phyloP scores from a whole-genome alignment of 2,888 invertebrate species.

The Leptopilina drosophilae region DNA sequence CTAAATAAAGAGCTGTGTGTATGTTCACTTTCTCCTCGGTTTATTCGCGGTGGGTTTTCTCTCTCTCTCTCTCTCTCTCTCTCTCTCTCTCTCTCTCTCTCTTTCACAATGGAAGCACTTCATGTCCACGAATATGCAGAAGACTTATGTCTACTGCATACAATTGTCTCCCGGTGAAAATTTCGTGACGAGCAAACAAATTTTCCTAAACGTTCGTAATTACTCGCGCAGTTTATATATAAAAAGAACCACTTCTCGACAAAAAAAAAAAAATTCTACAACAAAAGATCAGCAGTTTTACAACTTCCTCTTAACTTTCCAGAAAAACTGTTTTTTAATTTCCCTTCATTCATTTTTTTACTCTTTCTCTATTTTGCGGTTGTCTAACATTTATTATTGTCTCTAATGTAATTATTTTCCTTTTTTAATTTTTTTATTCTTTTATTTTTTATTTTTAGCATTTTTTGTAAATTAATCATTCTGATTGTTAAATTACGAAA shows the following conservation, averaged over 20 bases:
- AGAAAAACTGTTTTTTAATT: no score
- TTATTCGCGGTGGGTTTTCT: conserved; percentile 27
- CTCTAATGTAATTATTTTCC: no score
- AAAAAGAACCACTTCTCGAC: background rate
- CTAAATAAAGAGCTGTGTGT: conserved; percentile 36
- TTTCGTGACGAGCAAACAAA: conserved; percentile 40
- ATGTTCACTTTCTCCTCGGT: conserved; percentile 25
- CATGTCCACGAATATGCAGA: conserved; percentile 45
- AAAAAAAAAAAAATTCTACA: no score
- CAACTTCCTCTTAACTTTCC: no score
- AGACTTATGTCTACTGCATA: conserved; percentile 39
- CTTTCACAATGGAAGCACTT: conserved; percentile 48
- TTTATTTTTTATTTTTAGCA: no score
- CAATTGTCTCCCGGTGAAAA: conserved; percentile 36
- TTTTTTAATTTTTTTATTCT: no score
- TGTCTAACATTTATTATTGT: no score
- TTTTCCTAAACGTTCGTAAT: conserved; percentile 33
- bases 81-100: conserved; percentile 12
- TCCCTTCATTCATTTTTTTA: no score
- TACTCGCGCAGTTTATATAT: background rate
- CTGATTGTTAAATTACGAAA: no score
- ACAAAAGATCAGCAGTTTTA: no score
- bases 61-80: background rate
- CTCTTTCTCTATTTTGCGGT: no score
- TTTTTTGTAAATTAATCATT: no score